Conservation (phyloP, 2,113 vertebrate species). For the Caretta caretta region DNA sequence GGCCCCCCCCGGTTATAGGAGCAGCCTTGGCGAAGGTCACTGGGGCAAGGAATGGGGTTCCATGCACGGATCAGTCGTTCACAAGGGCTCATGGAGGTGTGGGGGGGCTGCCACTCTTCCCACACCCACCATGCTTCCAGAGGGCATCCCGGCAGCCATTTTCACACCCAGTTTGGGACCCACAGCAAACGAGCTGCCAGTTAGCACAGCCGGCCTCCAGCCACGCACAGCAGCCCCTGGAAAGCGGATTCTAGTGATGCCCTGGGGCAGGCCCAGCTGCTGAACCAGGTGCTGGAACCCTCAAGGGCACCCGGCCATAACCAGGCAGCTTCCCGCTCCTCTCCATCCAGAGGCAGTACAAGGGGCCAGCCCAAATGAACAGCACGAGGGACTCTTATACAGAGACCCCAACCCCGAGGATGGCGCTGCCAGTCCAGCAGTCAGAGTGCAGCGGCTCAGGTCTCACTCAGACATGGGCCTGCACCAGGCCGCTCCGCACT, state of each 20-base stretch:
- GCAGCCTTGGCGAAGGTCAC: neutral
- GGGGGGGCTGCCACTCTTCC: neutral
- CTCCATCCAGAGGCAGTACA: neutral
- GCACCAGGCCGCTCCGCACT: no score
- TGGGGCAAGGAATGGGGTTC: neutral
- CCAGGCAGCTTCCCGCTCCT: neutral
- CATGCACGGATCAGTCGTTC: neutral
- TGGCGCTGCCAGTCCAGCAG: no score
- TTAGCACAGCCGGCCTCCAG: neutral
- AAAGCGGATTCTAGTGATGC: neutral
- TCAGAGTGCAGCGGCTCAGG: no score
- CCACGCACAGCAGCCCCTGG: neutral
- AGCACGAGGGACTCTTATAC: neutral
- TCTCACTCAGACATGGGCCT: no score
- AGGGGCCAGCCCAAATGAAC: neutral
- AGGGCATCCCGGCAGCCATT: neutral
- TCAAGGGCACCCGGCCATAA: neutral
- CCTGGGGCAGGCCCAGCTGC: neutral
- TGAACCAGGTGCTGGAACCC: neutral
- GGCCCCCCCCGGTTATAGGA: rapidly evolving
- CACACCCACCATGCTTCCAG: no score
- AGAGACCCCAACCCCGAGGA: neutral
- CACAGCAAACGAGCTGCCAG: neutral
- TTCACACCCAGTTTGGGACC: neutral
- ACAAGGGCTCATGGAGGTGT: neutral